A percentile compares a stretch with the other conserved stretches of the same genome.
These are phyloP conservation scores for Meliscaeva auricollis DNA, from an alignment of 2,888 invertebrate genomes.

Conservation along the genomic window DNA sequence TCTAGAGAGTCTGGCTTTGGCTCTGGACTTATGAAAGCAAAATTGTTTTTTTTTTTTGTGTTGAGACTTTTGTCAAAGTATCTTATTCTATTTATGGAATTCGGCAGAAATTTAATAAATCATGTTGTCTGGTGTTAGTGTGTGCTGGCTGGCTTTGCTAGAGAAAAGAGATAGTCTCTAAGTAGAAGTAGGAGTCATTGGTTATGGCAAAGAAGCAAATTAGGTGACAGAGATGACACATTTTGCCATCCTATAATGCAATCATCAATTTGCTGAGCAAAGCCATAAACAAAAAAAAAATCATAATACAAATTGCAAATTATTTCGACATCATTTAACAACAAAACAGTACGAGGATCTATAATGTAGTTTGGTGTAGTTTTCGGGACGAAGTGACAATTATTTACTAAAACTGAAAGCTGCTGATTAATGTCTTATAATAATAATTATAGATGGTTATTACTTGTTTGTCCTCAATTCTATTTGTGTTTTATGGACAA, in stretches of 20 bases:
- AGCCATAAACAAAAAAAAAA: not conserved
- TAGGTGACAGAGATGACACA: slow-evolving; percentile 30
- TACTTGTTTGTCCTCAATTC: slow-evolving; percentile 3
- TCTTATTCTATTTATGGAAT: slow-evolving; percentile 21
- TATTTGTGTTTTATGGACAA: not conserved
- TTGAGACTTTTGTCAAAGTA: not conserved
- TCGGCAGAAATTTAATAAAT: slow-evolving; percentile 25
- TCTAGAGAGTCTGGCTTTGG: no score
- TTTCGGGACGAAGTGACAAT: slow-evolving; percentile 22
- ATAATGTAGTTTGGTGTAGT: no score
- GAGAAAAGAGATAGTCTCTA: not conserved
- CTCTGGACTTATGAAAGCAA: slow-evolving; percentile 13
- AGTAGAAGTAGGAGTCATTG: not conserved
- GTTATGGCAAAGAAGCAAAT: slow-evolving; percentile 23
- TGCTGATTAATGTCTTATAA: slow-evolving; percentile 40
- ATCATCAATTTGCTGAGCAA: slow-evolving; percentile 33
- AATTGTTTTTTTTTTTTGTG: slow-evolving; percentile 5
- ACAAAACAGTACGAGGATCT: not conserved
- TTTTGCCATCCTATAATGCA: slow-evolving; percentile 44
- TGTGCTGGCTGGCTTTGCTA: no score
- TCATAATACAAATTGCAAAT: slow-evolving; percentile 50
- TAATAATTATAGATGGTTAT: slow-evolving; percentile 1
- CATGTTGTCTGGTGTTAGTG: slow-evolving; percentile 16
- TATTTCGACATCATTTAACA: slow-evolving; percentile 62
- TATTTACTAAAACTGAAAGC: slow-evolving; percentile 23